Evolutionary conservation across 2,888 invertebrate species (phyloP), one percentile per base, ranked within the genome.

Genomic region (Theodoxus fluviatilis): DNA sequence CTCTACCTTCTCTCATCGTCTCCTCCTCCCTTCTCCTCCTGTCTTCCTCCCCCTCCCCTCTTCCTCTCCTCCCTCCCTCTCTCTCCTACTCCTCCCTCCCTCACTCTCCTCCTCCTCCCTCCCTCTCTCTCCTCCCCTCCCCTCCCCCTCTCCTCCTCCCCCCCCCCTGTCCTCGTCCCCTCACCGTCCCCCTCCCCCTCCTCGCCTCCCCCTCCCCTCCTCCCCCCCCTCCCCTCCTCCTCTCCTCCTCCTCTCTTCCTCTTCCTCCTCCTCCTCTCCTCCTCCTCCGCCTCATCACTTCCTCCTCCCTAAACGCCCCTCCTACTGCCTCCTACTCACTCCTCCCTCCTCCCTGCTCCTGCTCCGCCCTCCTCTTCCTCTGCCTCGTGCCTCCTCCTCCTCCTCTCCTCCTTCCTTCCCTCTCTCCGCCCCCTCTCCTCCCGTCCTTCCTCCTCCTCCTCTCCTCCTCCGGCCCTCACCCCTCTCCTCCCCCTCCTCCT

Each of bases 161-260:
- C 61, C 61, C 61, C 61, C 61, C 61, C 9, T 12, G 2, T 25
- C 59, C 59, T 35, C 61, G 31, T 22, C 28, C 18, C 61, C 28
- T 6, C 25, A 35, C 4, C 61, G n/a, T 35, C 28, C 61, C 6
- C 22, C 33, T 33, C 28, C 61, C 37, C 31, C 52, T 33, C 61
- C 22, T 28, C 22, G 61, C 6, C 61, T 31, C n/a, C 22, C 33
- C 22, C 31, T 31, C n/a, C 33, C n/a, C 61, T 31, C 61, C 25
- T 33, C 28, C 61, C 3, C 31, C 3, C 33, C 31, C 25, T 33
- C 37, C 37, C 61, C 9, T 9, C 61, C 25, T 22, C 33, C 33
- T 61, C 31, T 31, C 31, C 33, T 7, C 37, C 6, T 61, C n/a
- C n/a, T n/a, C n/a, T n/a, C n/a, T n/a, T n/a, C n/a, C n/a, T n/a